Conservation (phyloP, 2,888 invertebrate genomes). For the Neoaliturus tenellus region DNA sequence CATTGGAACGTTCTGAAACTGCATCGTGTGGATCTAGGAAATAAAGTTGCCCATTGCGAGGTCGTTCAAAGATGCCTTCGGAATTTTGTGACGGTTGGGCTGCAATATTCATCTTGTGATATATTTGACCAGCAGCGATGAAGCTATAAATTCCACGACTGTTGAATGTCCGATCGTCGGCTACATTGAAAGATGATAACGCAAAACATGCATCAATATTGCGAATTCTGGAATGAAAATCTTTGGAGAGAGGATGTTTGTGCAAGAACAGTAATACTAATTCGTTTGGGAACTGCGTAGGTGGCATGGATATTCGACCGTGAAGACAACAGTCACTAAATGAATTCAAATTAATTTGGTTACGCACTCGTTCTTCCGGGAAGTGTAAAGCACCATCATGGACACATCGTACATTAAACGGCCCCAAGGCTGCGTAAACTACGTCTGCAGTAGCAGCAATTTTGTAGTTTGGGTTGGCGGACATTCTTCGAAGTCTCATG, state of each 20-base stretch:
- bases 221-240: neutral
- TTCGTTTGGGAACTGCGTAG: slow-evolving; percentile 1
- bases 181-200: neutral
- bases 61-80: neutral
- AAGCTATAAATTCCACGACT: neutral
- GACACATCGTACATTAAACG: neutral
- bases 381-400: slow-evolving; percentile 8
- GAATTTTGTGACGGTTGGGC: neutral
- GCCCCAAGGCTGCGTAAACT: neutral
- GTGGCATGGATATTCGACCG: neutral
- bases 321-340: slow-evolving; percentile 12
- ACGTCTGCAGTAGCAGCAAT: neutral
- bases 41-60: slow-evolving; percentile 24
- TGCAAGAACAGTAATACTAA: neutral
- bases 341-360: neutral
- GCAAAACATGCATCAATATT: slow-evolving; percentile 1
- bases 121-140: neutral
- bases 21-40: neutral
- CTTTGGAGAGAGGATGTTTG: neutral
- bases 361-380: neutral
- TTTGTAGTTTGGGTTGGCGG: neutral
- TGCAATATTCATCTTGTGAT: neutral
- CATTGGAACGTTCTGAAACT: slow-evolving; percentile 3
- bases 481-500: no score
- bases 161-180: slow-evolving; percentile 5